phyloP scores from a whole-genome alignment of 1,140 invertebrate genomes.

The Oscheius sp. region DNA sequence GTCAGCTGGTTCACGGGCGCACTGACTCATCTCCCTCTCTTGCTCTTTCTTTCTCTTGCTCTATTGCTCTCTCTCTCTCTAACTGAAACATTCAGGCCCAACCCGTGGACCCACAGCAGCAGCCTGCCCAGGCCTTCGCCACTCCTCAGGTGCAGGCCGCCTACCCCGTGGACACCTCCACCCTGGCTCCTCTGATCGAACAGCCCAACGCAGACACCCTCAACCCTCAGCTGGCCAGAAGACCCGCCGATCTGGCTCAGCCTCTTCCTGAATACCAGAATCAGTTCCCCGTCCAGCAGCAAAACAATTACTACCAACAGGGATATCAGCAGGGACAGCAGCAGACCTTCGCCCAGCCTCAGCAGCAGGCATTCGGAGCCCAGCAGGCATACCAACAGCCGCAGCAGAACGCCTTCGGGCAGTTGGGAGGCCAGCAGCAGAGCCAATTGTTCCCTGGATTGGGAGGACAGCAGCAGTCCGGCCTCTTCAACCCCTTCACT shows the following conservation, averaged over 20 bases:
- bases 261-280: slow-evolving; percentile 32
- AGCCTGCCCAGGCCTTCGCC: slow-evolving; percentile 23
- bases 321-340: slow-evolving; percentile 12
- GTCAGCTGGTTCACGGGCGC: too few species aligned
- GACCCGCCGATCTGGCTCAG: slow-evolving; percentile 30
- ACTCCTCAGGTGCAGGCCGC: neutral
- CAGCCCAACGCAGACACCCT: slow-evolving; percentile 5
- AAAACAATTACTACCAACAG: neutral
- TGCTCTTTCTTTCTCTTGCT: too few species aligned
- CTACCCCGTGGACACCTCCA: slow-evolving; percentile 11
- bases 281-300: neutral
- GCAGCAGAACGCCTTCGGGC: neutral
- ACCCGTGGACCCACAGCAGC: slow-evolving; percentile 10
- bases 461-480: slow-evolving; percentile 10
- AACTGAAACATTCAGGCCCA: slow-evolving; percentile 3
- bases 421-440: slow-evolving; percentile 10
- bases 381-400: slow-evolving; percentile 20
- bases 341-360: neutral
- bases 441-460: neutral
- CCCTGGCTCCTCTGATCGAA: slow-evolving; percentile 27
- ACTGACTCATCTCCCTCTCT: too few species aligned
- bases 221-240: slow-evolving; percentile 16
- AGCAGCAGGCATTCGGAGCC: slow-evolving; percentile 4
- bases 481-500: slow-evolving; percentile 24
- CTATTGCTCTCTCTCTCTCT: too few species aligned